Base-by-base conservation (phyloP, 2,113 vertebrate genomes). In the Engraulis encrasicolus region DNA sequence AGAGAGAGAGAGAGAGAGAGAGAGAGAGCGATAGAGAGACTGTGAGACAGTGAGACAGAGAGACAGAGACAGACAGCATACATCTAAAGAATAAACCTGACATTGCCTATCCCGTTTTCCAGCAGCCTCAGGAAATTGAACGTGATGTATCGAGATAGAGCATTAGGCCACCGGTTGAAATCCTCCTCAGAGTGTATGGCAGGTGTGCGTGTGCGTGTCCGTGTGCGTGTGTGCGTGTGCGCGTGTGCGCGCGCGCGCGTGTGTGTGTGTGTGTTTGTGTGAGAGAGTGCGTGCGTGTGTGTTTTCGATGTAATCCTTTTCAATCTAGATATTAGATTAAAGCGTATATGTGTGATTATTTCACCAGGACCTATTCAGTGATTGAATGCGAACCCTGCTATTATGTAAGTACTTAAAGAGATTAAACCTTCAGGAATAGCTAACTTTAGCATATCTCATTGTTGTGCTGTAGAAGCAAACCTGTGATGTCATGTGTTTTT, bases 271-370 rank as follows among this genome's bases (percentile, higher is more conserved):
- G n/a, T n/a, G n/a, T n/a, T n/a, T n/a, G n/a, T n/a, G n/a, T n/a
- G n/a, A n/a, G n/a, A n/a, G n/a, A n/a, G n/a, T n/a, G n/a, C n/a
- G n/a, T n/a, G n/a, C n/a, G n/a, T n/a, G n/a, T n/a, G n/a, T n/a
- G n/a, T n/a, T 45, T 45, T 87, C 85, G 79, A 88, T 90, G 84
- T 92, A 93, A 94, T 94, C 92, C 91, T 90, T 88, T 92, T 91
- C 89, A 87, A 92, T 92, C 89, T 85, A 89, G 88, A 91, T 93
- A 94, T 94, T 92, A 92, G 92, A 92, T 93, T 91, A 93, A 89
- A 92, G 91, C 90, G 93, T 94, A 92, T 91, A 92, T 90, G 92
- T 92, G 92, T 92, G 92, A 93, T 94, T 94, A 94, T 94, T 92
- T 89, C 92, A 89, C 89, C 37, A 50, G 89, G 86, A 86, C 88